Conservation (phyloP, 30 jellyfish, hydroid and myxozoan species). For the Mastigias papua region DNA sequence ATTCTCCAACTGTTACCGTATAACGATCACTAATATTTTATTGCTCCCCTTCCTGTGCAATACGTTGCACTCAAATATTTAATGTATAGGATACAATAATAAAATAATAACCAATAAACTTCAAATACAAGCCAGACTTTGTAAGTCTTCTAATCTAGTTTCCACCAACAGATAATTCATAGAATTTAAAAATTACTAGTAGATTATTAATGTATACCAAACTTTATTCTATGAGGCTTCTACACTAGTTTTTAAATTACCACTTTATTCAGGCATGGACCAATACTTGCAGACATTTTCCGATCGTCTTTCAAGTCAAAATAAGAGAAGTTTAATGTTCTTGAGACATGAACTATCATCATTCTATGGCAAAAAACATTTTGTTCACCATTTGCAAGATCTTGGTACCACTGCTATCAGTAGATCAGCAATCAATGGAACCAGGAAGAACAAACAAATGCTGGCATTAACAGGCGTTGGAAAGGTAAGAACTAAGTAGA, state of each 20-base stretch:
- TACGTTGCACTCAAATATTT: too few species aligned
- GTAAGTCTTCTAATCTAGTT: too few species aligned
- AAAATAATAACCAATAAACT: too few species aligned
- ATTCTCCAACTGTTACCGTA: too few species aligned
- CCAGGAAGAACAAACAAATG: slow-evolving; percentile 13
- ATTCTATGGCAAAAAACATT: neutral
- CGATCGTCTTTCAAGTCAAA: neutral
- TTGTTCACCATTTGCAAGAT: neutral
- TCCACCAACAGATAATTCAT: too few species aligned
- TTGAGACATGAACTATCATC: neutral
- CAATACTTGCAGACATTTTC: neutral
- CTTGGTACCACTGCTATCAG: neutral
- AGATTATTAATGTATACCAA: too few species aligned
- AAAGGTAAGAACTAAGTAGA: neutral
- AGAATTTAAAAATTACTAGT: too few species aligned
- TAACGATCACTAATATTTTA: too few species aligned
- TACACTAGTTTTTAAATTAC: neutral
- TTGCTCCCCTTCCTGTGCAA: too few species aligned
- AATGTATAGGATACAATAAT: too few species aligned
- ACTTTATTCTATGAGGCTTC: neutral
- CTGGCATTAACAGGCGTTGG: neutral
- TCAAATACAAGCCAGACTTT: too few species aligned
- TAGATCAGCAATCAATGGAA: neutral
- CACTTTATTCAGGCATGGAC: neutral
- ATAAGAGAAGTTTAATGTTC: neutral